These are phyloP conservation scores for Paedocypris sp. DNA, from an alignment of 2,113 vertebrate genomes.

Conservation along the genomic window DNA sequence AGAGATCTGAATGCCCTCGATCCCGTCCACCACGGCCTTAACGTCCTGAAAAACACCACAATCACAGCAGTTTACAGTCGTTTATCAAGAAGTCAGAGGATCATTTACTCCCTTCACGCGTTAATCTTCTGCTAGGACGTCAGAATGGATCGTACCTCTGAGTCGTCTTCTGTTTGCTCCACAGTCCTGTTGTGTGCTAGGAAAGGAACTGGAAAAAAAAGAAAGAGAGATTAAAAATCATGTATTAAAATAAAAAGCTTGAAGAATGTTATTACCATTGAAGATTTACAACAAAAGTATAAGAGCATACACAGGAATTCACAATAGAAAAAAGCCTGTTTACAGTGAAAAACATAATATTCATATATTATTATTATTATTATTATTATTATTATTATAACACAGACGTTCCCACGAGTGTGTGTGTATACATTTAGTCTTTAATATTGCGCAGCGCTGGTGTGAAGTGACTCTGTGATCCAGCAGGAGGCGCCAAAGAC, in stretches of 20 bases:
- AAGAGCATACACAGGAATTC: too few species aligned
- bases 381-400: too few species aligned
- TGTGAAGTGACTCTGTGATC: not conserved
- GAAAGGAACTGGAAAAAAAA: conserved; percentile 65
- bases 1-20: conserved; percentile 89
- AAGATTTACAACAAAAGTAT: too few species aligned
- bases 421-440: too few species aligned
- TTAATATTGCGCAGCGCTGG: too few species aligned
- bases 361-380: too few species aligned
- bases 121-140: too few species aligned
- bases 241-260: too few species aligned
- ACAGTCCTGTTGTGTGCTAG: conserved; percentile 75
- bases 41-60: conserved; percentile 64
- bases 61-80: not conserved
- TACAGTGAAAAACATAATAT: not conserved
- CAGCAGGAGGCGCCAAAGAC: conserved; percentile 46
- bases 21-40: conserved; percentile 85
- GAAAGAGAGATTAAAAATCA: not conserved
- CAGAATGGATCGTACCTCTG: conserved; percentile 69
- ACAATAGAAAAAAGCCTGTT: not conserved
- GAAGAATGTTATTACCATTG: too few species aligned
- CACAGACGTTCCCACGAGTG: too few species aligned
- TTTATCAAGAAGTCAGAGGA: too few species aligned
- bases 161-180: conserved; percentile 74
- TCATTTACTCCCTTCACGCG: too few species aligned